These are phyloP conservation scores for Candoia aspera DNA, from an alignment of 2,113 vertebrate genomes.

Conservation along the genomic window DNA sequence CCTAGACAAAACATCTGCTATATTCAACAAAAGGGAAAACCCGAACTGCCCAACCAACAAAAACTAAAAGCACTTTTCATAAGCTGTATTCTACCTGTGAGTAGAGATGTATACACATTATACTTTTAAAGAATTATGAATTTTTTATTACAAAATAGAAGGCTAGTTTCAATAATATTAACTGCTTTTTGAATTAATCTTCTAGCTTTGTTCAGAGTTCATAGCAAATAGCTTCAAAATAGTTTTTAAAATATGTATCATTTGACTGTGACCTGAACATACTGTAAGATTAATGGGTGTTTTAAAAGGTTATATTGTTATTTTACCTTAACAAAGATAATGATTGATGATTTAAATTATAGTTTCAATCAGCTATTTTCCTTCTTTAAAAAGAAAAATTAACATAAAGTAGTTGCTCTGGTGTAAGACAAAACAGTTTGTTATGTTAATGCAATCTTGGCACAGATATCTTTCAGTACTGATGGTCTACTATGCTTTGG, in stretches of 20 bases:
- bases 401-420: conserved; percentile 7
- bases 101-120: not conserved
- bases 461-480: not conserved
- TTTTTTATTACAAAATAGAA: not conserved
- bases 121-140: not conserved
- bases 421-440: not conserved
- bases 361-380: conserved; percentile 1
- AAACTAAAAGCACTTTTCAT: no score
- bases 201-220: not conserved
- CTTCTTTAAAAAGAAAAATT: not conserved
- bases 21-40: no score
- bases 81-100: not conserved
- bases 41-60: no score
- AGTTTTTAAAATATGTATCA: not conserved
- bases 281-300: conserved; percentile 8
- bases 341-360: conserved; percentile 15
- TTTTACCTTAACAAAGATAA: not conserved
- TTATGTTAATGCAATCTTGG: not conserved
- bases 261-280: not conserved
- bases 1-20: no score
- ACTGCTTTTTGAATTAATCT: not conserved
- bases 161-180: not conserved
- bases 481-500: not conserved
- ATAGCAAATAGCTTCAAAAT: not conserved
- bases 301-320: conserved; percentile 17